Conservation (phyloP, 2,888 invertebrate genomes). For the Trisateles emortualis region DNA sequence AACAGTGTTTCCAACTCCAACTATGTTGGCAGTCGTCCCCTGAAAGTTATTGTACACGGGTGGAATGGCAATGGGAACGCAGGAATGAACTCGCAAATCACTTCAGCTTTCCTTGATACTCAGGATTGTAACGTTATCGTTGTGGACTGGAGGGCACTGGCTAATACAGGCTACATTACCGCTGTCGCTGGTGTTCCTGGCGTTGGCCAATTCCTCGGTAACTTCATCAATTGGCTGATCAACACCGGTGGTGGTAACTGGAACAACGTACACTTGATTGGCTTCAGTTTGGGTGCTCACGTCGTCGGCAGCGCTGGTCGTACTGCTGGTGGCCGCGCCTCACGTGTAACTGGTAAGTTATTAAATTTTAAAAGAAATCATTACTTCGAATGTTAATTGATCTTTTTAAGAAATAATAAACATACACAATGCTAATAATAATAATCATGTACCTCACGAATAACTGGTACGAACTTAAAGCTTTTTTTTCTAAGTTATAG, state of each 20-base stretch:
- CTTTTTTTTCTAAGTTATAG: no score
- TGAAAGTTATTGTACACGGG: slow-evolving; percentile 68
- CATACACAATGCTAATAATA: neutral
- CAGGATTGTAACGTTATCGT: slow-evolving; percentile 66
- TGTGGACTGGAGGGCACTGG: slow-evolving; percentile 63
- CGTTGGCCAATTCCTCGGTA: slow-evolving; percentile 63
- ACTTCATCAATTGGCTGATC: slow-evolving; percentile 67
- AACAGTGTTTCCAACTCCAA: slow-evolving; percentile 59
- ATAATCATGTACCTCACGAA: no score
- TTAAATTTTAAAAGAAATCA: no score
- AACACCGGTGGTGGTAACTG: slow-evolving; percentile 65
- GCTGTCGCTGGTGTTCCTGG: slow-evolving; percentile 57
- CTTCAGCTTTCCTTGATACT: slow-evolving; percentile 60
- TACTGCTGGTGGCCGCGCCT: slow-evolving; percentile 48
- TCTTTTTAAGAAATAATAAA: no score
- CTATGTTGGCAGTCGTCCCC: slow-evolving; percentile 55
- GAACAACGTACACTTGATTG: slow-evolving; percentile 70
- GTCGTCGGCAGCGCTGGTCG: slow-evolving; percentile 70
- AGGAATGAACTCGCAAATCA: slow-evolving; percentile 56
- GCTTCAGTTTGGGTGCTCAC: slow-evolving; percentile 77
- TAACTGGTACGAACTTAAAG: no score
- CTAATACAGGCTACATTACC: slow-evolving; percentile 48
- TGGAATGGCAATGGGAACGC: slow-evolving; percentile 67
- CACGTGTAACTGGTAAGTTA: slow-evolving; percentile 66
- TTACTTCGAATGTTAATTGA: no score